Conservation (phyloP, 2,797 vertebrate species). For the Hapalemur alaotrensis region DNA sequence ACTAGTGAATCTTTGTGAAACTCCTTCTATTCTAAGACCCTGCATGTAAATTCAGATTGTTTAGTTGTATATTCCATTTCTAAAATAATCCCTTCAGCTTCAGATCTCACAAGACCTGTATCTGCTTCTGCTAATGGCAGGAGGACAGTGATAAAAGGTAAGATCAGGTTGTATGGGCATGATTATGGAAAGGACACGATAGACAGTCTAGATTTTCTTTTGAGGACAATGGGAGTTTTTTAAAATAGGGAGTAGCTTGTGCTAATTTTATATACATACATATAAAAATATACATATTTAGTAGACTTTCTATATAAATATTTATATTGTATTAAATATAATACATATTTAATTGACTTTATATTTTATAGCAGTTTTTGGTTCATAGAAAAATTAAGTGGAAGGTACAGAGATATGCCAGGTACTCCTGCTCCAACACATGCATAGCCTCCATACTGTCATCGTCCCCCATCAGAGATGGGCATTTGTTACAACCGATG, state of each 20-base stretch:
- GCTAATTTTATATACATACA: neutral
- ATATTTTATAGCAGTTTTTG: neutral
- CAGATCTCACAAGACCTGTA: neutral
- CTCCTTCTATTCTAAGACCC: neutral
- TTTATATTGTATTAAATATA: neutral
- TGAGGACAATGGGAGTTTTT: neutral
- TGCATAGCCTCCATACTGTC: fast-evolving
- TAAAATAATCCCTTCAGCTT: neutral
- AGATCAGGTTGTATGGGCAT: neutral
- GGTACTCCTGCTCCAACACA: fast-evolving
- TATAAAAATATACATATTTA: neutral
- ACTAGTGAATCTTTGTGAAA: neutral
- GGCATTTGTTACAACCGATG: neutral
- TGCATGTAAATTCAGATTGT: neutral
- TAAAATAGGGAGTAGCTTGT: neutral
- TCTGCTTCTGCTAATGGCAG: neutral
- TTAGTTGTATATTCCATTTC: neutral
- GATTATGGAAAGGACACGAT: fast-evolving
- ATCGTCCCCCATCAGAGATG: fast-evolving
- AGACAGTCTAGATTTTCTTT: neutral
- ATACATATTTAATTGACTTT: neutral
- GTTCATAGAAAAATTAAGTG: neutral
- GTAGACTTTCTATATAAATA: neutral
- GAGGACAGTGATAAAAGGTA: too few species aligned
- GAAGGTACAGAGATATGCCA: too few species aligned